A percentile compares a stretch with the other conserved stretches of the same genome.
These are phyloP conservation scores for Lymantria dispar DNA, from an alignment of 2,888 invertebrate species.

Conservation along the genomic window DNA sequence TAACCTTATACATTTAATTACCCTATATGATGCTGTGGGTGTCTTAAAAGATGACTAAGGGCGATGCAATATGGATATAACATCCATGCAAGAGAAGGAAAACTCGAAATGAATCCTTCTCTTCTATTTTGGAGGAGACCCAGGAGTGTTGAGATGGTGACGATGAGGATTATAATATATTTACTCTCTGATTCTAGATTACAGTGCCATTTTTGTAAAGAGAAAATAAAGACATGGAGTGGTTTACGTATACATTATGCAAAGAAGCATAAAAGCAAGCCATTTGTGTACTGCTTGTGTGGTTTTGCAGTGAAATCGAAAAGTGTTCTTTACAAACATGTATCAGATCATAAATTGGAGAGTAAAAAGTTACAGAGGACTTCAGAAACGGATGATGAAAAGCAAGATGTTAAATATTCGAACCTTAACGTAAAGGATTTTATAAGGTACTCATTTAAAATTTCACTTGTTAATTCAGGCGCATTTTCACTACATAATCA, in stretches of 20 bases:
- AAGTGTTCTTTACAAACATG: conserved; percentile 69
- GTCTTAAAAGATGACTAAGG: too few species aligned
- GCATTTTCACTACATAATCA: too few species aligned
- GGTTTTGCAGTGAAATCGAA: conserved; percentile 66
- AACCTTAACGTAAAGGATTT: conserved; percentile 64
- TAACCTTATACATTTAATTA: too few species aligned
- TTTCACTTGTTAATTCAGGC: neutral
- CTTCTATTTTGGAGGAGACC: too few species aligned
- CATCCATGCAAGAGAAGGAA: too few species aligned
- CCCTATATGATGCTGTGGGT: too few species aligned
- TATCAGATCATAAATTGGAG: conserved; percentile 62
- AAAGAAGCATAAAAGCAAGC: conserved; percentile 57
- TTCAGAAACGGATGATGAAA: conserved; percentile 42
- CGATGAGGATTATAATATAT: neutral
- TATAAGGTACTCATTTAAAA: conserved; percentile 48
- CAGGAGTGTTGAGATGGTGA: too few species aligned
- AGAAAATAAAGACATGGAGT: conserved; percentile 58
- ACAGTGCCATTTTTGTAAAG: conserved; percentile 58
- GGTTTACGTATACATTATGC: conserved; percentile 52
- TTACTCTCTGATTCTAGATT: conserved; percentile 38
- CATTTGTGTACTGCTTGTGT: conserved; percentile 61
- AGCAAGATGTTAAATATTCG: conserved; percentile 48
- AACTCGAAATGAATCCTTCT: too few species aligned
- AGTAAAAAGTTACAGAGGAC: conserved; percentile 49
- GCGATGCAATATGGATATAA: too few species aligned